These are phyloP conservation scores for Vireo griseus DNA, from an alignment of 2,797 vertebrate species.

Conservation along the genomic window DNA sequence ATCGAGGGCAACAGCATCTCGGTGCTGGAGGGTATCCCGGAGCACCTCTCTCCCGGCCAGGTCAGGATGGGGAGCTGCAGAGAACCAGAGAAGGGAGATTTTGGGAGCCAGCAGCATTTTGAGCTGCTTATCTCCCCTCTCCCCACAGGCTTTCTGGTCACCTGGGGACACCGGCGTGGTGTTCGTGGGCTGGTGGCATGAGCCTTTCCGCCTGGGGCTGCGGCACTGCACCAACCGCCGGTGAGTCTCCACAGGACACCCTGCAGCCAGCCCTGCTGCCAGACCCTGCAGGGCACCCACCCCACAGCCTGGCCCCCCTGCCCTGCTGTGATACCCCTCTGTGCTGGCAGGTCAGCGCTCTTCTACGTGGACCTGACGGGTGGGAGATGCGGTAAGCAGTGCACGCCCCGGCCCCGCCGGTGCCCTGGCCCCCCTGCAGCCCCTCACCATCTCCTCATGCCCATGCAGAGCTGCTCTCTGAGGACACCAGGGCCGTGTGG, in stretches of 20 bases:
- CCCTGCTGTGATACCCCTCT: accelerated
- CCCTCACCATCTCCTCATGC: neutral
- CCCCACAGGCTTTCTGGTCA: constrained; percentile 61
- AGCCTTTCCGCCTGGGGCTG: constrained; percentile 89
- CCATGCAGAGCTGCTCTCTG: constrained; percentile 84
- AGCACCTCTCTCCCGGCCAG: constrained; percentile 92
- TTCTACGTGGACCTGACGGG: constrained; percentile 91
- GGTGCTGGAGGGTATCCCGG: constrained; percentile 88
- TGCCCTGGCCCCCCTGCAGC: neutral
- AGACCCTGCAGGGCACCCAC: neutral
- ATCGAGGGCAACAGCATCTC: constrained; percentile 87
- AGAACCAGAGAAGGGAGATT: neutral
- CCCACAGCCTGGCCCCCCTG: accelerated
- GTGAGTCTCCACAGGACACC: constrained; percentile 51
- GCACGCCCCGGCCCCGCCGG: accelerated
- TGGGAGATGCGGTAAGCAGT: constrained; percentile 87
- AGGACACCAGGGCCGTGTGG: constrained; percentile 79
- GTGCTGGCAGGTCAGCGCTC: constrained; percentile 83
- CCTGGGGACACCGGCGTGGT: constrained; percentile 90
- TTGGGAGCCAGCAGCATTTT: accelerated
- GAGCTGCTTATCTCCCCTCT: neutral
- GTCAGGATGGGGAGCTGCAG: constrained; percentile 62
- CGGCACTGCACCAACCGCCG: constrained; percentile 87
- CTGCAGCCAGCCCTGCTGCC: constrained; percentile 69
- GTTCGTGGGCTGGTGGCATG: constrained; percentile 74